Evolutionary conservation across 2,797 vertebrate genomes (phyloP).

Genomic region (Pangasius larnaudii): DNA sequence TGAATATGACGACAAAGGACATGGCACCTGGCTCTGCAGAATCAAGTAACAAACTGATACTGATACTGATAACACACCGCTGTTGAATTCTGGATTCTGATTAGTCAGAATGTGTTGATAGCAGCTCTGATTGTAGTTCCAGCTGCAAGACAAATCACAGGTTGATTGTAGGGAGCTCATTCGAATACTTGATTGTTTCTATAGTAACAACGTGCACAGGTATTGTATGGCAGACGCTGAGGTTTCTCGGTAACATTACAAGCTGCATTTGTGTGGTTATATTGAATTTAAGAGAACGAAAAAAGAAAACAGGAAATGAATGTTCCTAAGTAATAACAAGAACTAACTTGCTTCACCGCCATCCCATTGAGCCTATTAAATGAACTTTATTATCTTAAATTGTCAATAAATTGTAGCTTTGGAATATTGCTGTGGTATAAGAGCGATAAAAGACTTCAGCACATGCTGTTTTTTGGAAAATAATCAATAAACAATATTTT

Average conservation of each 20-base stretch:
- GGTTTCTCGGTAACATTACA: neutral
- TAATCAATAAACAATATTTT: neutral
- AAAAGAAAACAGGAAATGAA: neutral
- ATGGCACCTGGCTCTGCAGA: conserved; percentile 93
- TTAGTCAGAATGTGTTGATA: neutral
- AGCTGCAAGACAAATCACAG: neutral
- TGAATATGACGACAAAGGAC: conserved; percentile 92
- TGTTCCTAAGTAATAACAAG: neutral
- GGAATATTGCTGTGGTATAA: neutral
- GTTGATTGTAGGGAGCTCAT: neutral
- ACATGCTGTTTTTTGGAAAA: neutral
- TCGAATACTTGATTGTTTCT: neutral
- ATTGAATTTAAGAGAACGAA: neutral
- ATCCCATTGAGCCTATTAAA: neutral
- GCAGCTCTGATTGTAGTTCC: neutral
- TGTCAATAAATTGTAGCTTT: neutral
- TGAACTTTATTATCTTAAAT: neutral
- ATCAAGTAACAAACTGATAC: conserved; percentile 81
- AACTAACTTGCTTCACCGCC: neutral
- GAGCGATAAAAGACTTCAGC: neutral
- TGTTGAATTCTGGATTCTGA: neutral
- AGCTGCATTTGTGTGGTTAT: neutral
- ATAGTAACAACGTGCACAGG: neutral
- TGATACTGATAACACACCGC: neutral
- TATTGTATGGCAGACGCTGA: neutral